These are phyloP conservation scores for Odontamblyopus lacepedii DNA, from an alignment of 2,797 vertebrate genomes.

Conservation along the genomic window DNA sequence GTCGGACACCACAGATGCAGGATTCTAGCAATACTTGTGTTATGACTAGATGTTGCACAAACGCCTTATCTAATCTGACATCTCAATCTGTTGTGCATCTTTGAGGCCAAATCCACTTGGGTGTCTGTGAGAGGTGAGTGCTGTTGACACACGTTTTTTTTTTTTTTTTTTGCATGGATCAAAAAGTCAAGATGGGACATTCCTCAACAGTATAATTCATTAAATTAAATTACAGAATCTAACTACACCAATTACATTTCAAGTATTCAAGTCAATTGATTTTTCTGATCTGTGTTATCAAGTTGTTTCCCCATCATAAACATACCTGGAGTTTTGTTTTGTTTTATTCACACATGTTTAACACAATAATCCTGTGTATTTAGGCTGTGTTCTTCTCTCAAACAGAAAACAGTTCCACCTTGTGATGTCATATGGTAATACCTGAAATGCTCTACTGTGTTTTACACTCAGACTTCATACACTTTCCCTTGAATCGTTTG, in stretches of 20 bases:
- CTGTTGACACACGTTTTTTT: constrained; percentile 59
- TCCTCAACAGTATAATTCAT: not conserved
- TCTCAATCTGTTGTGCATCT: constrained; percentile 69
- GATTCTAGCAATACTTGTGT: constrained; percentile 62
- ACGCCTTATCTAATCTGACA: constrained; percentile 70
- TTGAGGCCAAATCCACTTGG: constrained; percentile 59
- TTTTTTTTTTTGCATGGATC: constrained; percentile 37
- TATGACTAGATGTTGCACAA: constrained; percentile 66
- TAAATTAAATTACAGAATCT: not conserved
- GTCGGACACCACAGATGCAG: constrained; percentile 65
- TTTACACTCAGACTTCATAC: too few relatives aligned
- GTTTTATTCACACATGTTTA: too few relatives aligned
- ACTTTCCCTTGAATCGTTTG: too few relatives aligned
- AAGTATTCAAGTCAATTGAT: not conserved
- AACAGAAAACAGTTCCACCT: too few relatives aligned
- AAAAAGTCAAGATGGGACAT: constrained; percentile 11
- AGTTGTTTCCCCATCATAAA: too few relatives aligned
- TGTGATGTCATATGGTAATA: too few relatives aligned
- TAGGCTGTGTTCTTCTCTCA: too few relatives aligned
- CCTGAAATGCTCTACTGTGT: too few relatives aligned
- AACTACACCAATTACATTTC: not conserved
- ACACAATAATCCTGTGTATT: too few relatives aligned
- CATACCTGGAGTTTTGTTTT: too few relatives aligned
- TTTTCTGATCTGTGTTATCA: too few relatives aligned
- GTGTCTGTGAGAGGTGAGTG: constrained; percentile 52